Base-by-base conservation (phyloP, 37 sponge, comb jelly and placozoan species). In the Dysidea cf. avara region DNA sequence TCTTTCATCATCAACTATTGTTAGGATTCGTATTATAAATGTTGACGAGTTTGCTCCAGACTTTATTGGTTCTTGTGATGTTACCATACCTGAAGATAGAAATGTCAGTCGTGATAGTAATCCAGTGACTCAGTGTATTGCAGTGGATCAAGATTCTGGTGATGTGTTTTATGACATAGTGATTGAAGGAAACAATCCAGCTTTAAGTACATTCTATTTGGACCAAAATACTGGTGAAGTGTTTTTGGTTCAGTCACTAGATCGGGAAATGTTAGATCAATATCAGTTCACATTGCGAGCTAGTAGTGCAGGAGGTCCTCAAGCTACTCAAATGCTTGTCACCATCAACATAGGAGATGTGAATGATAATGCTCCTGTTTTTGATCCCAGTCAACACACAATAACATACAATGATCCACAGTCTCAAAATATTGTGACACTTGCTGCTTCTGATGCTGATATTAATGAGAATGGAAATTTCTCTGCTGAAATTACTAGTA, bases 331-430 rank as follows among this genome's bases (percentile, higher is more conserved):
- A 6, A 48, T 75, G 5, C 69, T 63, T 43, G 88, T 92, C 35
- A 56, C 72, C 2, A 32, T 92, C 13, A 35, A 56, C 14, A 61
- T 92, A 16, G 69, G 28, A 16, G 79, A 88, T 0, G 64, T 87
- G 18, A 92, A 92, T 53, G 92, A 92, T 65, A 87, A 92, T 52
- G 18, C 74, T 9, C 92, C 92, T 2, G 49, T 53, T 22, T 92
- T 88, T 49, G 28, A 48, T 29, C 85, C 78, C 0, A 61, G 13
- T 17, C n/a, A 59, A 6, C 39, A 57, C 24, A 17, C 78, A 16
- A 55, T 83, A 28, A 49, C 53, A 1, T 88, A 92, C 40, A 73
- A 66, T 63, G 46, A 32, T 9, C 17, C 56, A 30, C 20, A 20
- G 4, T 74, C 57, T 33, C 57, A 74, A 33, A 52, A 60, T 11